Base-by-base conservation (phyloP, 2,888 invertebrate species). In the Hydraecia micacea region DNA sequence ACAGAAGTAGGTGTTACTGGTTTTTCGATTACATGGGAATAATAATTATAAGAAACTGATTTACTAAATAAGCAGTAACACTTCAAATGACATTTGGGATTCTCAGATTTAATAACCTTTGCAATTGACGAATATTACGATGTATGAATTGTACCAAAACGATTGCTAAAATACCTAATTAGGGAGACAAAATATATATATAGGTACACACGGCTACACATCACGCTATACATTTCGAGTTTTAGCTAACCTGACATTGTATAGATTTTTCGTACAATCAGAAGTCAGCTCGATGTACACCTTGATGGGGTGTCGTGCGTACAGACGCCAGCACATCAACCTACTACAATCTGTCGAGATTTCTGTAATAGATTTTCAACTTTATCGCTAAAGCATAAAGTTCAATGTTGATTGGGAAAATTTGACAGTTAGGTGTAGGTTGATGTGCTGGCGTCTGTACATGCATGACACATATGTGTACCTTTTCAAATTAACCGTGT, bases 21-120 rank as follows among this genome's bases (percentile, higher is more conserved):
- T 28, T 81, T 25, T 66, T 60, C 42, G 21, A 60, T 70, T 52
- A 66, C 60, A 67, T 80, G 66, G 42, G 67, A 70, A 66, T 42
- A 21, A 42, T 80, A 8, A n/a, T 32, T 18, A 39, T 15, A 21
- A 67, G 18, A 6, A 46, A 58, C 1, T 49, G 32, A 66, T 65
- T 52, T 52, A 68, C 52, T 58, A 1, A n/a, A 39, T 39, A 28
- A n/a, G 42, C 52, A 55, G 21, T 28, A 42, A 49, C 39, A 36
- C 60, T 55, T 62, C 8, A 67, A 66, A 39, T 60, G 21, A 55
- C 18, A 7, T 15, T n/a, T 63, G 6, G 32, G 42, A 9, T 58
- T 78, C 25, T 42, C 68, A 77, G 25, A 55, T 46, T 46, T 42
- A 13, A n/a, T 55, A 63, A 55, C n/a, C 15, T 76, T 77, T 21